These are phyloP conservation scores for Nesoenas mayeri DNA, from an alignment of 2,113 vertebrate species.

Conservation along the genomic window DNA sequence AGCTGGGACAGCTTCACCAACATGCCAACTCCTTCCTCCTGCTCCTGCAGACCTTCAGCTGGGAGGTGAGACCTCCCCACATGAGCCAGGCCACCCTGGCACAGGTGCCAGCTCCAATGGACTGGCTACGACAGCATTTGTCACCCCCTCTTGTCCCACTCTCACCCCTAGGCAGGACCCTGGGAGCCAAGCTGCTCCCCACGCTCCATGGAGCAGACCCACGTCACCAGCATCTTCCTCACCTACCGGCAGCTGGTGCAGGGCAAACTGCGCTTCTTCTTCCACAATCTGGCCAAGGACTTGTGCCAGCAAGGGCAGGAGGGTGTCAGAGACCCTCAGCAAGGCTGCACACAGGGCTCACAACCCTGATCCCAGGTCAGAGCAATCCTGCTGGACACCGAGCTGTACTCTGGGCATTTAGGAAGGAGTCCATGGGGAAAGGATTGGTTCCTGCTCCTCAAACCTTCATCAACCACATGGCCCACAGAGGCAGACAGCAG, in stretches of 20 bases:
- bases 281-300: constrained; percentile 39
- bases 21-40: constrained; percentile 62
- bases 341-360: neutral
- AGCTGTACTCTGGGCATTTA: neutral
- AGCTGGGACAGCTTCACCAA: constrained; percentile 70
- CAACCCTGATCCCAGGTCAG: neutral
- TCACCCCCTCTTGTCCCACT: neutral
- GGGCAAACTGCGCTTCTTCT: constrained; percentile 77
- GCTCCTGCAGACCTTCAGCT: constrained; percentile 70
- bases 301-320: neutral
- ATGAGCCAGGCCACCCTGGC: fast-evolving
- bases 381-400: neutral
- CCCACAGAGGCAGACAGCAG: neutral
- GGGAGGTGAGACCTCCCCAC: constrained; percentile 67
- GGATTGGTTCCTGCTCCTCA: neutral
- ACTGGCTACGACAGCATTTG: fast-evolving
- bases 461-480: fast-evolving
- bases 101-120: neutral
- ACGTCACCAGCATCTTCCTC: constrained; percentile 67
- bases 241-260: constrained; percentile 72
- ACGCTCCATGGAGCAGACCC: constrained; percentile 32
- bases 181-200: neutral
- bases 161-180: neutral
- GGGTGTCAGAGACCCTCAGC: neutral
- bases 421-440: neutral